Evolutionary conservation across 2,797 vertebrate species (phyloP), one percentile per base, ranked within the genome.

Genomic region (Naso thynnoides): DNA sequence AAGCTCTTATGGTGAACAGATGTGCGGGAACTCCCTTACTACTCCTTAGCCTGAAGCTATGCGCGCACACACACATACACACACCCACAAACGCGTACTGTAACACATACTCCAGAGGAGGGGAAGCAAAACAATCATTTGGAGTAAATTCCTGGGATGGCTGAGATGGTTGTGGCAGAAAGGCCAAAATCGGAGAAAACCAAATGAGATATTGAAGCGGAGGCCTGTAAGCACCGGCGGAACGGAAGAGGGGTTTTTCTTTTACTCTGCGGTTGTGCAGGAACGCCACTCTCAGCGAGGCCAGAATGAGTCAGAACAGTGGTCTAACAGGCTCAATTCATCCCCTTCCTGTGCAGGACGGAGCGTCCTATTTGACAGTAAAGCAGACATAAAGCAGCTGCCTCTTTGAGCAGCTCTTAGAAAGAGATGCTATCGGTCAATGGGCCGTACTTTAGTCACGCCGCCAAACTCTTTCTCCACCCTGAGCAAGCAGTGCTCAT

Each of bases 1-100:
- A 94, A 93, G 88, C 93, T 93, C 91, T 94, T 94, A 94, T 94
- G 91, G 84, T 92, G 91, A 95, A 93, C 94, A 95, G 95, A 95
- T 95, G 94, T 94, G 90, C 89, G 91, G 91, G 88, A 92, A 93
- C 93, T 94, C 91, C 91, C 91, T 92, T 78, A 84, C 86, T 88
- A 78, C 90, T 89, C 86, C 61, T 82, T 86, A 70, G 90, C 91
- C 91, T 83, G 86, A 79, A 92, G 93, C 85, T 79, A 91, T 84
- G 81, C 80, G 52, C 26, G 19, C 65, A 69, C 64, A 24, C 76
- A 10, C 65, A 55, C 67, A 56, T 68, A 60, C 63, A 27, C 67
- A 56, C 60, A 59, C 57, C 29, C 76, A 29, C 71, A 52, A 49
- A 42, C 63, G 19, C 62, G 56, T 65, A 78, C 72, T 77, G 77